Conservation (phyloP, 1,140 invertebrate species). For the Helicoverpa armigera region DNA sequence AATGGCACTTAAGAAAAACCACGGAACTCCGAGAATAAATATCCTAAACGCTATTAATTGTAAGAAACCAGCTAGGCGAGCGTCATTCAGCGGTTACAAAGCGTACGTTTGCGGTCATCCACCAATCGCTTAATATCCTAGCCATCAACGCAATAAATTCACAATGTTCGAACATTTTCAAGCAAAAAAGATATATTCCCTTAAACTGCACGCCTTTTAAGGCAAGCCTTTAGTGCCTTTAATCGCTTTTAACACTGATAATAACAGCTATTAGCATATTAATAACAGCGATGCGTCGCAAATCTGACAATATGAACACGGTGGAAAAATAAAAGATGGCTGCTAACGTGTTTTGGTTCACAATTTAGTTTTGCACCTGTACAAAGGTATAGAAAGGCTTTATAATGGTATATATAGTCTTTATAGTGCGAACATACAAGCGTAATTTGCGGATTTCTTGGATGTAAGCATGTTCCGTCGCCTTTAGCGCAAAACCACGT, state of each 20-base stretch:
- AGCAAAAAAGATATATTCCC: not conserved
- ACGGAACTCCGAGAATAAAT: slow-evolving; percentile 14
- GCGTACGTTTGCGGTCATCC: not conserved
- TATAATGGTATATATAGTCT: no score
- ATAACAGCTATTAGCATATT: slow-evolving; percentile 25
- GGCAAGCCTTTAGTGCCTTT: not conserved
- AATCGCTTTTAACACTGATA: not conserved
- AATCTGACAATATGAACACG: slow-evolving; percentile 5
- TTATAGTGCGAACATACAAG: no score
- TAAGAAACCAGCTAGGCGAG: not conserved
- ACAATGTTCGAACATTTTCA: not conserved
- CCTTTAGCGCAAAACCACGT: no score
- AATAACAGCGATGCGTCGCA: slow-evolving; percentile 7
- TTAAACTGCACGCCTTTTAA: slow-evolving; percentile 2
- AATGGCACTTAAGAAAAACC: slow-evolving; percentile 7
- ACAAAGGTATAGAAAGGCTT: no score
- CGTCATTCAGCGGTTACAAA: not conserved
- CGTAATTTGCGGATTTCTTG: no score
- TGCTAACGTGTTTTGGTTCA: not conserved
- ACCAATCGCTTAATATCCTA: not conserved
- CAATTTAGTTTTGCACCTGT: not conserved
- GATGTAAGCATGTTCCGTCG: no score
- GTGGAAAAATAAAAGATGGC: not conserved
- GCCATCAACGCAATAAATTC: not conserved
- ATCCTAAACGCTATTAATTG: slow-evolving; percentile 28